Conservation (phyloP, 2,113 vertebrate genomes). For the Rafetus swinhoei region DNA sequence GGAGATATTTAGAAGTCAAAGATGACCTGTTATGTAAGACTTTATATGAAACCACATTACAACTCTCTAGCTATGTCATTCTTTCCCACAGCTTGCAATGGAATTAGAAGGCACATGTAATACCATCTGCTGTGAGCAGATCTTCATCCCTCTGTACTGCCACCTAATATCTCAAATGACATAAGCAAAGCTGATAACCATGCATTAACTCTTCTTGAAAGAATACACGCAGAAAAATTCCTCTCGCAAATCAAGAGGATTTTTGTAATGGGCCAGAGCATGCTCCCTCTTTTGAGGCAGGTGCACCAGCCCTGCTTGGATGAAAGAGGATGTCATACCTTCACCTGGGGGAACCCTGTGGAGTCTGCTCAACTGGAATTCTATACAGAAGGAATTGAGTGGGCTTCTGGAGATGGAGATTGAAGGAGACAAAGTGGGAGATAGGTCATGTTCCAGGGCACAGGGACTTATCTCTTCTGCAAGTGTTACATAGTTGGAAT, state of each 20-base stretch:
- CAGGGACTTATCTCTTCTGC: neutral
- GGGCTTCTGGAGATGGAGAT: neutral
- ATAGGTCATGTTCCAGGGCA: neutral
- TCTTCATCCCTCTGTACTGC: neutral
- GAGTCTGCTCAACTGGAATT: neutral
- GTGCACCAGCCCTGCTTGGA: neutral
- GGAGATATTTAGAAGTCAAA: neutral
- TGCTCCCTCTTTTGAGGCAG: neutral
- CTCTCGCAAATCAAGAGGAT: neutral
- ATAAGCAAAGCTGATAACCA: neutral
- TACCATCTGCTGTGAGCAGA: neutral
- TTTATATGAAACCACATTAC: neutral
- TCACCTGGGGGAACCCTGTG: neutral
- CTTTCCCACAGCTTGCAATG: neutral
- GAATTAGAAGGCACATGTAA: neutral
- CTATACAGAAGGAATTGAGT: neutral
- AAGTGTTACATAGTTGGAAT: neutral
- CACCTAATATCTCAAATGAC: neutral
- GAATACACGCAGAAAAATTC: neutral
- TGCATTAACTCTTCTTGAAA: neutral
- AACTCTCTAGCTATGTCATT: neutral
- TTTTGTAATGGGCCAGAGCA: neutral
- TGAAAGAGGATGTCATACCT: neutral
- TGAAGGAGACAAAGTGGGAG: rapidly evolving
- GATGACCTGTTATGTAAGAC: neutral